These are phyloP conservation scores for Rallus crepitans DNA, from an alignment of 2,797 vertebrate species.

Conservation along the genomic window DNA sequence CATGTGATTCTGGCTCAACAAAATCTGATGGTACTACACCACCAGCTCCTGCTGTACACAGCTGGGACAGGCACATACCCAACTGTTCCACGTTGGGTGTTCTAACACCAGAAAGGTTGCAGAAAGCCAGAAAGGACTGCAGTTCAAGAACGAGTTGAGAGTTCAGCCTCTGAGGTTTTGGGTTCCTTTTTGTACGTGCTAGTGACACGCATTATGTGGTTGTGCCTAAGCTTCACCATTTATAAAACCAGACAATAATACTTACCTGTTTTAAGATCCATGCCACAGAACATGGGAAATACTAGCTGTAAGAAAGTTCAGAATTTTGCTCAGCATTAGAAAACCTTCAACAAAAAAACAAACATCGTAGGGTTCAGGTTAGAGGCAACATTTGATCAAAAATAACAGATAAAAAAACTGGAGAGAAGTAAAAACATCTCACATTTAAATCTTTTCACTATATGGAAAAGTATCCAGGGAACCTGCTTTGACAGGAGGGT, in stretches of 20 bases:
- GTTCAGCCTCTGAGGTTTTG: background rate
- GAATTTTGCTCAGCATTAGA: background rate
- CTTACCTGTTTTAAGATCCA: background rate
- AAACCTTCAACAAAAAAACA: background rate
- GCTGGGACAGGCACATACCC: background rate
- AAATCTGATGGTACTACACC: background rate
- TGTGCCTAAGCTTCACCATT: background rate
- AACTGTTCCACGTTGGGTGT: rapidly evolving
- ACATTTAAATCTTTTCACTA: background rate
- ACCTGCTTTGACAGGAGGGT: background rate
- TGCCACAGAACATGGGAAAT: background rate
- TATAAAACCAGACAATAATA: background rate
- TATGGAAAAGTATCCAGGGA: background rate
- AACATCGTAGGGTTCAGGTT: background rate
- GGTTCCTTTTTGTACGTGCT: background rate
- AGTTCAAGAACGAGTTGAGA: background rate
- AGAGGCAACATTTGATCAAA: background rate
- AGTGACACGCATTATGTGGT: background rate
- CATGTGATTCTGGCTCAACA: background rate
- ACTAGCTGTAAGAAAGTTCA: background rate
- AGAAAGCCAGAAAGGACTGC: background rate
- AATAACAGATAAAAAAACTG: background rate
- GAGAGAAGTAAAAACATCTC: background rate
- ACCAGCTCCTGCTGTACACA: background rate
- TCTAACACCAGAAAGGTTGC: background rate